Evolutionary conservation across 1,140 invertebrate species (phyloP), one percentile per base, ranked within the genome.

Genomic region (Drosophila bocqueti): DNA sequence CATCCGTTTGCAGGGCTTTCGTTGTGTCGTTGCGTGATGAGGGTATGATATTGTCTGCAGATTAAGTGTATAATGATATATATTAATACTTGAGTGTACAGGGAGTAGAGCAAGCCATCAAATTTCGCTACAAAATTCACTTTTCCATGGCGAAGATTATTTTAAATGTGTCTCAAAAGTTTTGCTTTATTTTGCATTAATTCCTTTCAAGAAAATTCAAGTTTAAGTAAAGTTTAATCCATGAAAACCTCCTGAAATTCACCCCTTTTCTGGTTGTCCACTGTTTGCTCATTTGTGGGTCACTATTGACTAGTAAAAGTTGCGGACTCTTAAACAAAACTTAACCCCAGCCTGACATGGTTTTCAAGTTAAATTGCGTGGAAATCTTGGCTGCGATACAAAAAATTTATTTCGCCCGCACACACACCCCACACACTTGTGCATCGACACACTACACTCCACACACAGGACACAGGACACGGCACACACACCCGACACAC

Each of bases 331-430:
- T 68, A 68, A 77, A 68, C 74, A 36, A 69, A 71, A 79, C 54
- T 83, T 83, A 69, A 83, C 71, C 80, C 78, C 69, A 43, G 79
- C 61, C 72, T 68, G 81, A 90, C 85, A 89, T 74, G 83, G 65
- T 90, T 74, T 81, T 82, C 75, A 84, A 90, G 85, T 90, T 90
- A 90, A 90, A 90, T 90, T 90, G 81, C 83, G 78, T 90, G 85
- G 85, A 90, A 90, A 90, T 90, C 86, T 90, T 86, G 84, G 83
- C 83, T 80, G 58, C 83, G 61, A 72, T 80, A 83, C 80, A 79
- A 83, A 83, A 82, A 82, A 75, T 57, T 24, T 50, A 66, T 64
- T 61, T 38, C 38, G 29, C 29, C 18, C 40, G 34, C 46, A 45
- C 50, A 57, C 26, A 26, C 26, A 5, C 31, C 31, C 31, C 26